Percentiles rank a stretch among this genome's conserved stretches.
phyloP scores from a whole-genome alignment of 2,888 invertebrate species.

The Synanthedon vespiformis region DNA sequence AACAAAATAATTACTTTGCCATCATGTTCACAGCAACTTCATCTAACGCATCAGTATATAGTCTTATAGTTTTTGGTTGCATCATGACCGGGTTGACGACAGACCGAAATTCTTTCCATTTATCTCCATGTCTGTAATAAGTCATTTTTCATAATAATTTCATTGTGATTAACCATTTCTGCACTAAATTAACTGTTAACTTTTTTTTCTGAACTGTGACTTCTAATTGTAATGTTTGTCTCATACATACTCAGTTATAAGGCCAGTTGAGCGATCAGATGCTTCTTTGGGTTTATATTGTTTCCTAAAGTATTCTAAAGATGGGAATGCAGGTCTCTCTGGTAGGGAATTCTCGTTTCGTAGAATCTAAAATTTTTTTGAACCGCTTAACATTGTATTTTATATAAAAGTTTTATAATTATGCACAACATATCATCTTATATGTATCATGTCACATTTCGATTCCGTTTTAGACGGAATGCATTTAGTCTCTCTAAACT shows the following conservation, averaged over 20 bases:
- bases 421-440: not conserved
- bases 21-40: slow-evolving; percentile 73
- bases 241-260: not conserved
- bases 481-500: no score
- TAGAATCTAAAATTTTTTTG: not conserved
- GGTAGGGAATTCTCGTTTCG: not conserved
- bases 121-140: slow-evolving; percentile 73
- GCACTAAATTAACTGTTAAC: no score
- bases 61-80: slow-evolving; percentile 73
- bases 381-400: no score
- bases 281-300: not conserved
- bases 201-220: not conserved
- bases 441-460: no score
- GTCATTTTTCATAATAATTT: not conserved
- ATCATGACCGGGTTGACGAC: slow-evolving; percentile 79
- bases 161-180: not conserved
- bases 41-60: slow-evolving; percentile 72
- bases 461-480: no score
- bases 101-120: slow-evolving; percentile 76
- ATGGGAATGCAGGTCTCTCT: not conserved
- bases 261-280: not conserved
- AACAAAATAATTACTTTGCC: slow-evolving; percentile 35
- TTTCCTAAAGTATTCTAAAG: slow-evolving; percentile 1
- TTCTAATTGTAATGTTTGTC: not conserved
- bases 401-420: not conserved